Base-by-base conservation (phyloP, 1,140 invertebrate genomes). In the Paracyclopina nana region DNA sequence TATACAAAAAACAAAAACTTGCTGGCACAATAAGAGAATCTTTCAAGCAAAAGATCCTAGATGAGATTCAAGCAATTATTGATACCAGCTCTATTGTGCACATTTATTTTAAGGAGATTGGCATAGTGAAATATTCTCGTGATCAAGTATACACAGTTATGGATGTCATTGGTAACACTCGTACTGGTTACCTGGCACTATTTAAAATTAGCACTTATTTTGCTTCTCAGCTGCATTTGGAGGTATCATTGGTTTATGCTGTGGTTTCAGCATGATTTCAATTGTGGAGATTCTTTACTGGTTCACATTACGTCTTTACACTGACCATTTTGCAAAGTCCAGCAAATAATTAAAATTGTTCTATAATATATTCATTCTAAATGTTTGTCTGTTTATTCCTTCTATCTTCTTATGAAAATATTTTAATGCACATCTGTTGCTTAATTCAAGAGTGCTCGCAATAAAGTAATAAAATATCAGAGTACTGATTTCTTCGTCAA, bases 21-120 rank as follows among this genome's bases (percentile, higher is more conserved):
- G 20, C 20, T n/a, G 20, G 4, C 4, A 38, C 14, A 20, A 38
- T 5, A n/a, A 38, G 4, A 38, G 8, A n/a, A n/a, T 16, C 34
- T 2, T 16, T 16, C 8, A 16, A 3, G 20, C 20, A 20, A 20
- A 38, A 38, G 34, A 20, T 5, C n/a, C 34, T 8, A 8, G 20
- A 8, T 38, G 34, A n/a, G 20, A 38, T 38, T 38, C n/a, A 38
- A 20, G 8, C 34, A 16, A 2, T 3, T 5, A 5, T 38, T 38
- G 34, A 20, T 9, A 38, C 14, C 20, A 2, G n/a, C 14, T 38
- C 34, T n/a, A 20, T 16, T 9, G 34, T 38, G n/a, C 20, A 38
- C 8, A 20, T 38, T 9, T 38, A 38, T 38, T 38, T 38, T 38
- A 38, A 38, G 34, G n/a, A 38, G 34, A 16, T 38, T 38, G 34